These are phyloP conservation scores for Stomatorhinus ivindoensis DNA, from an alignment of 2,113 vertebrate genomes.

Conservation along the genomic window DNA sequence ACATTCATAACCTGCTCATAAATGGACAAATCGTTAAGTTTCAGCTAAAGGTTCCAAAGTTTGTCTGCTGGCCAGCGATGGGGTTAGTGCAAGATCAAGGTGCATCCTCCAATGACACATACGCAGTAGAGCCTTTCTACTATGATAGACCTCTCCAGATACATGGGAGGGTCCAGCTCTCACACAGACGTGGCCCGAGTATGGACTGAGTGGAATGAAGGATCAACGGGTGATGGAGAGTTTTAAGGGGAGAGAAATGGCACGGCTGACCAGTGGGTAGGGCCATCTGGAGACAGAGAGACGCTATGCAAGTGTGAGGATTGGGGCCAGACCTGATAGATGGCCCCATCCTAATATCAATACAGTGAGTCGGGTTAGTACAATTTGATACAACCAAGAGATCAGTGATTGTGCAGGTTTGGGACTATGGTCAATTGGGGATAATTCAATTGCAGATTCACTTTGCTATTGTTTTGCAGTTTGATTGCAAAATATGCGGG, in stretches of 20 bases:
- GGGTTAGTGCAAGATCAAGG: neutral
- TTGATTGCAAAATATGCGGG: neutral
- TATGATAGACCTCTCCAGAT: neutral
- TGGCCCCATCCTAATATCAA: neutral
- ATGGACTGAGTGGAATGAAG: neutral
- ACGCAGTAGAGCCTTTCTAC: neutral
- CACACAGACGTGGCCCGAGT: neutral
- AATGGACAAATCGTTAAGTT: neutral
- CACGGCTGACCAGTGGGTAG: slow-evolving; percentile 21
- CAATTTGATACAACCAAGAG: neutral
- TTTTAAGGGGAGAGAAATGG: neutral
- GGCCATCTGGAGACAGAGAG: neutral
- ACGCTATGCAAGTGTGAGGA: neutral
- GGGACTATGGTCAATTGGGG: neutral
- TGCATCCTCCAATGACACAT: neutral
- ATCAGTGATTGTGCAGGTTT: neutral
- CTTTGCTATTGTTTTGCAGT: neutral
- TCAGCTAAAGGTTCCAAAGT: neutral
- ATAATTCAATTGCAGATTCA: neutral
- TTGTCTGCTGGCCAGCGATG: neutral
- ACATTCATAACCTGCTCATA: neutral
- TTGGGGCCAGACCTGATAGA: neutral
- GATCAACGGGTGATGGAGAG: neutral
- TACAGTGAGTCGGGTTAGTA: neutral
- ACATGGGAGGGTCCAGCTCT: neutral